These are phyloP conservation scores for Yoshiicerus persimilis DNA, from an alignment of 1,140 invertebrate genomes.

Conservation along the genomic window DNA sequence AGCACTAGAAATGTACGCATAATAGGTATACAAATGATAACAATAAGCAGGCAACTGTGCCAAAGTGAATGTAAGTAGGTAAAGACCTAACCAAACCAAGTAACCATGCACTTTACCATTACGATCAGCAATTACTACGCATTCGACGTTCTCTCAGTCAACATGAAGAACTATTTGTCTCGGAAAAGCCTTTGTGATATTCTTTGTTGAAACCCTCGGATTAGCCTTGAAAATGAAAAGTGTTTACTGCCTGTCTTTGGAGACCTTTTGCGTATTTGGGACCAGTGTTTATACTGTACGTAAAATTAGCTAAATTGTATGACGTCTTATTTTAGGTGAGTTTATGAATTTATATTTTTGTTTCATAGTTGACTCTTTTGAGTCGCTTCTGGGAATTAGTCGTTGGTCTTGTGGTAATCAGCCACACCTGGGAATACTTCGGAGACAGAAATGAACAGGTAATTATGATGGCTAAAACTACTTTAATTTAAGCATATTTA, in stretches of 20 bases:
- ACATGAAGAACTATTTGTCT: background rate
- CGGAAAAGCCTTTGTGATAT: background rate
- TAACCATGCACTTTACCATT: background rate
- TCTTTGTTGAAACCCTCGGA: background rate
- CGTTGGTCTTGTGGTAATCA: background rate
- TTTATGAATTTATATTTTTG: background rate
- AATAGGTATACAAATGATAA: no score
- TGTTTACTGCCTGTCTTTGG: background rate
- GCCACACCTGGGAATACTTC: background rate
- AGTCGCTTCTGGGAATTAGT: background rate
- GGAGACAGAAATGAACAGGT: background rate
- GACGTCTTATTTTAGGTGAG: background rate
- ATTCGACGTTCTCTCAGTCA: background rate
- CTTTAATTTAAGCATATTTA: no score
- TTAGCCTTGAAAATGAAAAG: background rate
- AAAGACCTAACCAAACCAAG: no score
- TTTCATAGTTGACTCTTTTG: background rate
- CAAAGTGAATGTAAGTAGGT: no score
- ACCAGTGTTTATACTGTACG: background rate
- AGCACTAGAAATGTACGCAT: no score
- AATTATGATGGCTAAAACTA: background rate
- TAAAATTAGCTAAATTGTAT: background rate
- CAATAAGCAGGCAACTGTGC: no score
- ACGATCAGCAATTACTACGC: background rate
- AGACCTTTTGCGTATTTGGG: background rate